These are phyloP conservation scores for Steinernema khuongi DNA, from an alignment of 1,140 invertebrate genomes.

Conservation along the genomic window DNA sequence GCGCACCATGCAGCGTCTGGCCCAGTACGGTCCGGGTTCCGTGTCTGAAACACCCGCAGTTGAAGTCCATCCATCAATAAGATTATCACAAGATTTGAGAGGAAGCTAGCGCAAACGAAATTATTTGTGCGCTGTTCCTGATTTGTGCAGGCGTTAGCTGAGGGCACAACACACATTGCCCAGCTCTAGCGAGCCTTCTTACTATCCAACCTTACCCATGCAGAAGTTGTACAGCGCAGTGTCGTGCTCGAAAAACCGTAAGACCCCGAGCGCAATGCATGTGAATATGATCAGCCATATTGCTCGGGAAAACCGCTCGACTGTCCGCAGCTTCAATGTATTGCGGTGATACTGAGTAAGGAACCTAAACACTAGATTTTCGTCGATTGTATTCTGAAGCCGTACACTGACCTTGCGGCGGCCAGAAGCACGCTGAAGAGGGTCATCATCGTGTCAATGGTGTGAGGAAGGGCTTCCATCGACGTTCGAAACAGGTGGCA, in stretches of 20 bases:
- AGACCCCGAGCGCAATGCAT: constrained; percentile 45
- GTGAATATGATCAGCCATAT: constrained; percentile 56
- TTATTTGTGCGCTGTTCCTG: too few species aligned
- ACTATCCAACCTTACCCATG: constrained; percentile 42
- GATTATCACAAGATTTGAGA: too few species aligned
- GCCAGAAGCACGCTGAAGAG: constrained; percentile 54
- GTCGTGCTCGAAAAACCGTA: constrained; percentile 57
- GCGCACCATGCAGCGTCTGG: constrained; percentile 49
- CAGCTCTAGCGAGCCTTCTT: too few species aligned
- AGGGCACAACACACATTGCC: too few species aligned
- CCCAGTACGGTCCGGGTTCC: constrained; percentile 55
- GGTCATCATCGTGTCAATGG: constrained; percentile 55
- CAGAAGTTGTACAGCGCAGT: constrained; percentile 52
- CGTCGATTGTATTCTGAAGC: not conserved
- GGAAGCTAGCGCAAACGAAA: too few species aligned
- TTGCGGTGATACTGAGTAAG: constrained; percentile 57
- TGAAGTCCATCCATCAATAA: constrained; percentile 14
- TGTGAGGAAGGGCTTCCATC: constrained; percentile 55
- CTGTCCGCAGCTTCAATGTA: constrained; percentile 49
- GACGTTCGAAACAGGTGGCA: constrained; percentile 54
- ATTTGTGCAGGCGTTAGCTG: too few species aligned
- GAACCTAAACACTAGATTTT: constrained; percentile 40
- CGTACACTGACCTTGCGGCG: constrained; percentile 41
- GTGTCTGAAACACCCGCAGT: constrained; percentile 42
- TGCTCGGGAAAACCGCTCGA: constrained; percentile 56